These are phyloP conservation scores for Sphenodon punctatus DNA, from an alignment of 2,797 vertebrate species.

Conservation along the genomic window DNA sequence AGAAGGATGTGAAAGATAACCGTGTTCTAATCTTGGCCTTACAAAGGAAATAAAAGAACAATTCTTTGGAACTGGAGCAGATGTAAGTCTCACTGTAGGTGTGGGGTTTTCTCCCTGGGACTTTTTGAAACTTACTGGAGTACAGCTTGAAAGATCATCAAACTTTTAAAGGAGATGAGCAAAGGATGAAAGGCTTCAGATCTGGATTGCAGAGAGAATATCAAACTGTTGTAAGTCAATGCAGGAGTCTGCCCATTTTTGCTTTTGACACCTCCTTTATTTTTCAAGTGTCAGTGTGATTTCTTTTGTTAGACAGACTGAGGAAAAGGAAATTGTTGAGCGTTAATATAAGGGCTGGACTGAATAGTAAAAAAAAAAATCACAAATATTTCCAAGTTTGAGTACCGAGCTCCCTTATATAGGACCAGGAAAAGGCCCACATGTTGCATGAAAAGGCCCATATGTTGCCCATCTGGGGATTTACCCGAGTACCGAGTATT, in stretches of 20 bases:
- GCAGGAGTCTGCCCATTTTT: not conserved
- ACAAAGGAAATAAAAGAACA: slow-evolving; percentile 27
- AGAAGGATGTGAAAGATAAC: not conserved
- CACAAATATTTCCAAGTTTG: no score
- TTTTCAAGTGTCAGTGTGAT: not conserved
- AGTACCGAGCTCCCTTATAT: no score
- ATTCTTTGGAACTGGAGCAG: slow-evolving; percentile 5
- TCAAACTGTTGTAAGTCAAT: not conserved
- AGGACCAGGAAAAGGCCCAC: no score
- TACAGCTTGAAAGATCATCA: not conserved
- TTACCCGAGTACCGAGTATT: no score
- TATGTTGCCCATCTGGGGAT: no score
- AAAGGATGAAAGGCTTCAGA: slow-evolving; percentile 32
- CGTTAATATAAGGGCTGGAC: no score
- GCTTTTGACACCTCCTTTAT: not conserved
- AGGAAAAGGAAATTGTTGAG: not conserved
- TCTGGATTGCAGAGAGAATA: slow-evolving; percentile 3
- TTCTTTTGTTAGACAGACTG: not conserved
- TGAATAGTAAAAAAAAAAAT: no score
- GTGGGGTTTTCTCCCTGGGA: not conserved
- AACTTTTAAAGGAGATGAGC: slow-evolving; percentile 14
- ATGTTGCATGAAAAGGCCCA: no score
- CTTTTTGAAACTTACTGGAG: not conserved
- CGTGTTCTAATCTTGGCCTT: slow-evolving; percentile 21
- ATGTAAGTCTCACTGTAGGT: not conserved